Percentiles rank a stretch among this genome's conserved stretches.
phyloP scores from a whole-genome alignment of 2,888 invertebrate species.

The Heterodera filipjevi region DNA sequence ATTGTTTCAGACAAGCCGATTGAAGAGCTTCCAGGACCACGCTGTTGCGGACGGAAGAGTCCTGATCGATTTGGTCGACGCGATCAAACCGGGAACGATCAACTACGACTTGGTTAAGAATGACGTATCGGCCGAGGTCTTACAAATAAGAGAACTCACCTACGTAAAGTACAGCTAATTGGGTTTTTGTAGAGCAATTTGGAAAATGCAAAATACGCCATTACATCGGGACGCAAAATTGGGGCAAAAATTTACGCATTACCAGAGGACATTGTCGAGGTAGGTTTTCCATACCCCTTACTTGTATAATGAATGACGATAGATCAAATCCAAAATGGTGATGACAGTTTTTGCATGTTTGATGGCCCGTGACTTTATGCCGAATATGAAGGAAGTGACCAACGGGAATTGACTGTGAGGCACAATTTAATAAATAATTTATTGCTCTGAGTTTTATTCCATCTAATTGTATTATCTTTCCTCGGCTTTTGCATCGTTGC shows the following conservation, averaged over 20 bases:
- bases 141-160: background rate
- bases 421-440: background rate
- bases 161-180: background rate
- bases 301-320: background rate
- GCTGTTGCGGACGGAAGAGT: constrained; percentile 86
- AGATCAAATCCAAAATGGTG: constrained; percentile 93
- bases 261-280: constrained; percentile 95
- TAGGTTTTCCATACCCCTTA: too few relatives aligned
- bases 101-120: constrained; percentile 87
- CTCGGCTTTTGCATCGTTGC: constrained; percentile 3
- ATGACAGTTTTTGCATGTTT: constrained; percentile 99
- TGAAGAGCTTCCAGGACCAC: constrained; percentile 71
- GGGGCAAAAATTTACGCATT: constrained; percentile 96
- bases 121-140: constrained; percentile 42
- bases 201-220: constrained; percentile 98
- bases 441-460: background rate
- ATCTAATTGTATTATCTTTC: background rate
- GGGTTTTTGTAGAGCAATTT: constrained; percentile 42
- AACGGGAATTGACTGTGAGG: constrained; percentile 33
- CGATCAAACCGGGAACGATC: constrained; percentile 91
- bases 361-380: constrained; percentile 94
- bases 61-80: constrained; percentile 91
- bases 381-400: constrained; percentile 68
- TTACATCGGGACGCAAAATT: constrained; percentile 94
- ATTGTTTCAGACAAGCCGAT: constrained; percentile 11